A percentile compares a stretch with the other conserved stretches of the same genome.
These are phyloP conservation scores for Caloenas nicobarica DNA, from an alignment of 2,113 vertebrate genomes.

Conservation along the genomic window DNA sequence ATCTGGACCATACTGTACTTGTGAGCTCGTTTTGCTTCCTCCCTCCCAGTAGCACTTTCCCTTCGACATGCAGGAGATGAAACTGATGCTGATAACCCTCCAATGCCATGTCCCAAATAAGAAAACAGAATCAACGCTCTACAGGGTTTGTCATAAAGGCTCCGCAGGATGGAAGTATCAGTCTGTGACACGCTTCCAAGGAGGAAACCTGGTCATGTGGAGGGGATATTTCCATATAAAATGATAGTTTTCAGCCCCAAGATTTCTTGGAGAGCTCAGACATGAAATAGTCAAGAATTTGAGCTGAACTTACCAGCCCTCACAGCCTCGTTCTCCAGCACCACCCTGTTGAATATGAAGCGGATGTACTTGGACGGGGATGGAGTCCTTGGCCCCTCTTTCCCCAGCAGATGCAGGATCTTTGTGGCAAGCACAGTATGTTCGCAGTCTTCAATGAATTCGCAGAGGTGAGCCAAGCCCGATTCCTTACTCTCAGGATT, in stretches of 20 bases:
- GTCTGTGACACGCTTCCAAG: not conserved
- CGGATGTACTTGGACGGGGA: constrained; percentile 97
- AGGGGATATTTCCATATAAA: not conserved
- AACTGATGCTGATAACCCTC: not conserved
- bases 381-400: constrained; percentile 91
- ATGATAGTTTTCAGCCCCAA: not conserved
- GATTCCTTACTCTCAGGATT: constrained; percentile 96
- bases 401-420: constrained; percentile 95
- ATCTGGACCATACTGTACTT: not conserved
- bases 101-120: not conserved
- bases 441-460: constrained; percentile 99
- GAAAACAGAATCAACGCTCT: not conserved
- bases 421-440: constrained; percentile 97
- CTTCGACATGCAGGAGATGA: not conserved
- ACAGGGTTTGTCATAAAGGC: not conserved
- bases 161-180: not conserved
- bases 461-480: constrained; percentile 93
- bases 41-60: too few relatives aligned
- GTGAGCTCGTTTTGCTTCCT: not conserved
- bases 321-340: constrained; percentile 96
- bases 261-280: not conserved
- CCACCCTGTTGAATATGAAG: constrained; percentile 98
- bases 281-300: fast-evolving
- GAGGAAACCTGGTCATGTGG: not conserved
- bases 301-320: constrained; percentile 85